Evolutionary conservation across 1,140 invertebrate species (phyloP).

Genomic region (Caenorhabditis brenneri): DNA sequence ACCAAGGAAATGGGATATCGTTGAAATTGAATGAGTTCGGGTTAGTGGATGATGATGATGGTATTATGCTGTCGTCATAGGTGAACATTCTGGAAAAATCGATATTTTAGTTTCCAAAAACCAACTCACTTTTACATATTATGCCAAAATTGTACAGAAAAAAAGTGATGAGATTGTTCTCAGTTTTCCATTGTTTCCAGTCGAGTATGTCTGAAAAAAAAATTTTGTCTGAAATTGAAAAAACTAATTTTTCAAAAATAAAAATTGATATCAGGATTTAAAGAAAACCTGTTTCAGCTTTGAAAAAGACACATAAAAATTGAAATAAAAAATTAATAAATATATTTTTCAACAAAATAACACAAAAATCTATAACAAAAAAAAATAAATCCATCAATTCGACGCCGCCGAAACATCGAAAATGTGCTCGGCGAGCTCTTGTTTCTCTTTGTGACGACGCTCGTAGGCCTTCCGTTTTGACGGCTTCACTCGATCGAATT

Average conservation of each 20-base stretch:
- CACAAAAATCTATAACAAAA: not conserved
- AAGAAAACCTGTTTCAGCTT: not conserved
- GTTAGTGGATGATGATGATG: no score
- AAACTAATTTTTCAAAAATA: not conserved
- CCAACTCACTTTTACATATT: not conserved
- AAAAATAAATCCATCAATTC: not conserved
- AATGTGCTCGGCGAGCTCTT: conserved; percentile 55
- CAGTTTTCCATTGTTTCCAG: no score
- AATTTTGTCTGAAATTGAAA: not conserved
- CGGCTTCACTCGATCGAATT: conserved; percentile 65
- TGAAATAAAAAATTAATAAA: no score
- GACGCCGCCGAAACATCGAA: conserved; percentile 42
- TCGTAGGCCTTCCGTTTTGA: conserved; percentile 62
- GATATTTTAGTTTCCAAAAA: not conserved
- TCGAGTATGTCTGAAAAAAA: no score
- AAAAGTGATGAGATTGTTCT: no score
- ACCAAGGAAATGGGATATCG: not conserved
- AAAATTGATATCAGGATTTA: not conserved
- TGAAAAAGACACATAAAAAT: no score
- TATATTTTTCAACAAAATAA: not conserved
- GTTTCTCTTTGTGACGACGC: conserved; percentile 52
- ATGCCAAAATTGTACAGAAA: not conserved
- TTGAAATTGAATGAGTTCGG: not conserved
- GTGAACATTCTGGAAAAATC: not conserved
- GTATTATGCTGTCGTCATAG: not conserved